Base-by-base conservation (phyloP, 2,113 vertebrate species). In the Chrysemys picta region DNA sequence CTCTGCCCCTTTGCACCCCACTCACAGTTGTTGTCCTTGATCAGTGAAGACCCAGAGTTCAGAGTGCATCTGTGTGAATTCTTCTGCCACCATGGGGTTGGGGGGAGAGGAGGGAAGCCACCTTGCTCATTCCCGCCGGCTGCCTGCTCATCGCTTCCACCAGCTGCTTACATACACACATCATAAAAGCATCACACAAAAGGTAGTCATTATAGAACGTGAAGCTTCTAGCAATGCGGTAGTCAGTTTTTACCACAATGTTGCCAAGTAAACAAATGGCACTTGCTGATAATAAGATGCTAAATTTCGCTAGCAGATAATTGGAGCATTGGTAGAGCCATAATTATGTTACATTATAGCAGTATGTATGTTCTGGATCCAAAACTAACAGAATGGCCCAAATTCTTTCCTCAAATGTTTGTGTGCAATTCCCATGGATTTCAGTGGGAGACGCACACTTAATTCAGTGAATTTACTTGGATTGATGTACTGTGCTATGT, bases 331-430 rank as follows among this genome's bases (percentile, higher is more conserved):
- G 94, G 96, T 95, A 95, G 93, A 97, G 93, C 85, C 94, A 52
- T 96, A n/a, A 95, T 96, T 97, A 95, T 96, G 96, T 62, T 62
- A 62, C 57, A 62, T 31, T 27, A 57, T 11, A 27, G 93, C 95
- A 97, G 92, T 59, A 97, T 96, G 95, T 95, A 97, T 96, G 17
- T 97, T 96, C 95, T 95, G 92, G 89, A 72, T 72, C 94, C 75
- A 78, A 27, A 45, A 13, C 12, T 27, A 78, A 78, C 42, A 27
- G 42, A 47, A 25, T 47, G 80, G 11, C 93, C 54, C 5, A 24
- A 91, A 85, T 92, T 93, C 93, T 97, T 96, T 96, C 94, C 95
- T 95, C 93, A 54, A 89, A 96, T 92, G 82, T 95, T 89, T 95
- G 94, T 92, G 79, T 95, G 81, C 75, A 76, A 85, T 42, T 94